Base-by-base conservation (phyloP, 1,140 invertebrate genomes). In the Trypoxylus dichotomus region DNA sequence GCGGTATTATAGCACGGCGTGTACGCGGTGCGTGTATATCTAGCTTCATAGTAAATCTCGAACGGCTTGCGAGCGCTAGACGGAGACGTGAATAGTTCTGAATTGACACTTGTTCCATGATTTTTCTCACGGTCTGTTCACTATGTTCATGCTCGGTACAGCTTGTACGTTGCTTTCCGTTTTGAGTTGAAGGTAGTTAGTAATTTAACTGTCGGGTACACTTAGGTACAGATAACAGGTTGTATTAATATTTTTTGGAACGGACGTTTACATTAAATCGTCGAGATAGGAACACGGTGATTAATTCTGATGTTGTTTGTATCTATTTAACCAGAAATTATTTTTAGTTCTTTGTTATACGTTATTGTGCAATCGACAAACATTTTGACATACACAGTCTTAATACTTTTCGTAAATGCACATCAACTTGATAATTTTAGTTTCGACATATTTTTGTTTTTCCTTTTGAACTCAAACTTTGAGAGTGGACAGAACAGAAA, bases 121-220 rank as follows among this genome's bases (percentile, higher is more conserved):
- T 68, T 68, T 68, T 68, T 68, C 60, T 68, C 60, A 68, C 60
- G 60, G 60, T 68, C 60, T 68, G 21, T 68, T 68, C 60, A 24
- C 19, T n/a, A 25, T 27, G 27, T 68, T 68, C 60, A 68, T 29
- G 21, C 11, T 21, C 15, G 15, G 47, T 19, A 19, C 15, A 19
- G 15, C 47, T 54, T 54, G 47, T 54, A 7, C 15, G 19, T 54
- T 54, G 47, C 47, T 19, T 54, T 19, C 47, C 19, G 19, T 54
- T 54, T 19, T 54, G 7, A 54, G 19, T 54, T 15, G 47, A 54
- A 54, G 47, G 13, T 54, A 19, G 47, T 54, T 54, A 19, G 11
- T 54, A 54, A 19, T 54, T 54, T 54, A 19, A 37, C 32, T 37
- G 32, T 37, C 32, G 10, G 32, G 15, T 54, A 54, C 15, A 3